A percentile compares a stretch with the other conserved stretches of the same genome.
phyloP scores from a whole-genome alignment of 2,113 vertebrate genomes.

The Camarhynchus parvulus region DNA sequence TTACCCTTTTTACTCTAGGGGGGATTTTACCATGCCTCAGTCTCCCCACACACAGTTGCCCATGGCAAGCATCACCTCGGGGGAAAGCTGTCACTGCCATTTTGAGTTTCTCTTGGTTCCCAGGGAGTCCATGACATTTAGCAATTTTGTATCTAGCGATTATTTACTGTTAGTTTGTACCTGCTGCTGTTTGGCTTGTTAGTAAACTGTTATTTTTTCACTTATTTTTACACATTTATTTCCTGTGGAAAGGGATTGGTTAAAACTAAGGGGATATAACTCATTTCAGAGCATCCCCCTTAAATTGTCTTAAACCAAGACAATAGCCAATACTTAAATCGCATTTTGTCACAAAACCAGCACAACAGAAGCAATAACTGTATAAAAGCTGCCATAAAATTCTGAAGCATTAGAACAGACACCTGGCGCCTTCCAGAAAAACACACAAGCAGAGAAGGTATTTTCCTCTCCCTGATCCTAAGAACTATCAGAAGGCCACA shows the following conservation, averaged over 20 bases:
- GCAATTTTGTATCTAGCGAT: neutral
- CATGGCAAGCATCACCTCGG: neutral
- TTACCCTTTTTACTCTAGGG: no score
- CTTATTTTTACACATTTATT: neutral
- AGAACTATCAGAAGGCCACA: neutral
- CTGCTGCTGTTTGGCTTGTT: neutral
- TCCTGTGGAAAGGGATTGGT: neutral
- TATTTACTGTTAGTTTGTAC: neutral
- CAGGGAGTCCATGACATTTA: neutral
- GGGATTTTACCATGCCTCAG: no score
- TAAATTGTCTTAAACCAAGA: neutral
- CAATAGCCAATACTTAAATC: neutral
- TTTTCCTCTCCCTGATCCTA: neutral
- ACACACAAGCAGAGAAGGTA: neutral
- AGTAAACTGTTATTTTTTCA: neutral
- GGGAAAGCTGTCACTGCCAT: neutral
- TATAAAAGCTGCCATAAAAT: neutral
- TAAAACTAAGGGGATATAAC: neutral
- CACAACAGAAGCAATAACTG: neutral
- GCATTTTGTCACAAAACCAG: neutral
- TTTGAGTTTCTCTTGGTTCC: neutral
- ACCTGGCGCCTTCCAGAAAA: neutral
- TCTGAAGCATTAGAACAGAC: neutral
- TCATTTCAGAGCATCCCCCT: neutral
- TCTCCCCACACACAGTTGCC: fast-evolving